Base-by-base conservation (phyloP, 2,888 invertebrate genomes). In the Lymantria dispar region DNA sequence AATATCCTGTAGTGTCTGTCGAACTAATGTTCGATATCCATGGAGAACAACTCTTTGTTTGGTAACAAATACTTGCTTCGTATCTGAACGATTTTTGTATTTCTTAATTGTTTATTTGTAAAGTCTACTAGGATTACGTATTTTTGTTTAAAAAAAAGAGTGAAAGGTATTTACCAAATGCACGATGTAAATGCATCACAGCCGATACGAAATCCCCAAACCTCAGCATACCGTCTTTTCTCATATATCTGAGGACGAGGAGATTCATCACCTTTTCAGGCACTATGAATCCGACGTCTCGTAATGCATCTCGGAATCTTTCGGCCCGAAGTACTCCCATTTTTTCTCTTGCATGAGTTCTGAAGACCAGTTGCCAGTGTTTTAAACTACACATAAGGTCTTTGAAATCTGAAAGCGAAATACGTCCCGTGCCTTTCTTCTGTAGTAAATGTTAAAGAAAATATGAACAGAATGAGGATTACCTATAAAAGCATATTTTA, bases 141-240 rank as follows among this genome's bases (percentile, higher is more conserved):
- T 22, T 22, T 2, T 5, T 22, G 22, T 22, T 22, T n/a, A 47
- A 22, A 42, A 42, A 22, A 42, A 10, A n/a, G 22, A 76, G 22
- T 22, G 5, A 22, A 22, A 22, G n/a, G 5, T 22, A 22, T 93
- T 94, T 92, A 96, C 97, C 95, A 80, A 98, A 98, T 13, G 97
- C 96, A 47, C 97, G 95, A 62, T 96, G 97, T 54, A 98, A 91
- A 78, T 97, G 97, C 70, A 98, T 91, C 68, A 98, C 96, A 41
- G 97, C 96, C 0, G 96, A 96, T 1, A 98, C 97, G 78, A 98
- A 98, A 82, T 98, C 98, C 9, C 98, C 98, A 74, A 98, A 96
- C 64, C 98, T 92, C 42, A 98, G 91, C 50, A 97, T 98, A 38
- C 98, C 98, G 78, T 98, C 98, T 80, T 98, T 98, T 60, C 98